Conservation (phyloP, 2,113 vertebrate genomes). For the Probosciger aterrimus region DNA sequence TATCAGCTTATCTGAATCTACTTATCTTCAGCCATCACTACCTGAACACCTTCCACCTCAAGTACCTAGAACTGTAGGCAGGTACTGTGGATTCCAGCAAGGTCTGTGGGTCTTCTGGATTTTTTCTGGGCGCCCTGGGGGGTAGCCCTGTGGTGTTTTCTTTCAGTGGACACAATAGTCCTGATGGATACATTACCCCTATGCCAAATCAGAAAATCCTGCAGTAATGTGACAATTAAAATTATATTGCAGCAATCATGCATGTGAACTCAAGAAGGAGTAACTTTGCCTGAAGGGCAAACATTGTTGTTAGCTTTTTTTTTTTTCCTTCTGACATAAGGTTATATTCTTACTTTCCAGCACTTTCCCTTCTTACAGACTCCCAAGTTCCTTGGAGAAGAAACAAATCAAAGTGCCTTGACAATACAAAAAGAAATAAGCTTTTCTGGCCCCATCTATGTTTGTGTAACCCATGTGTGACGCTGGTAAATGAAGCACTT, state of each 20-base stretch:
- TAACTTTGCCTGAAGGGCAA: not conserved
- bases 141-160: not conserved
- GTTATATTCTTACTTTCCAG: not conserved
- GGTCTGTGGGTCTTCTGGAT: not conserved
- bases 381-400: not conserved
- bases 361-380: not conserved
- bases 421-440: constrained; percentile 2
- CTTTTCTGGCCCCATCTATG: not conserved
- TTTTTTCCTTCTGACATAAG: not conserved
- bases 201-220: not conserved
- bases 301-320: not conserved
- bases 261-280: not conserved
- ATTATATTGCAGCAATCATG: not conserved
- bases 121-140: not conserved
- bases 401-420: constrained; percentile 35
- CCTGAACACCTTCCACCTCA: not conserved
- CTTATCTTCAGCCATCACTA: not conserved
- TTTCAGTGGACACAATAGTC: not conserved
- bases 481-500: constrained; percentile 21
- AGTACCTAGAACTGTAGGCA: not conserved
- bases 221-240: not conserved
- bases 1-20: not conserved
- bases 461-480: constrained; percentile 40
- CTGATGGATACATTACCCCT: not conserved
- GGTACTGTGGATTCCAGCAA: not conserved